Conservation (phyloP, 2,113 vertebrate species). For the Tychaedon coryphoeus region DNA sequence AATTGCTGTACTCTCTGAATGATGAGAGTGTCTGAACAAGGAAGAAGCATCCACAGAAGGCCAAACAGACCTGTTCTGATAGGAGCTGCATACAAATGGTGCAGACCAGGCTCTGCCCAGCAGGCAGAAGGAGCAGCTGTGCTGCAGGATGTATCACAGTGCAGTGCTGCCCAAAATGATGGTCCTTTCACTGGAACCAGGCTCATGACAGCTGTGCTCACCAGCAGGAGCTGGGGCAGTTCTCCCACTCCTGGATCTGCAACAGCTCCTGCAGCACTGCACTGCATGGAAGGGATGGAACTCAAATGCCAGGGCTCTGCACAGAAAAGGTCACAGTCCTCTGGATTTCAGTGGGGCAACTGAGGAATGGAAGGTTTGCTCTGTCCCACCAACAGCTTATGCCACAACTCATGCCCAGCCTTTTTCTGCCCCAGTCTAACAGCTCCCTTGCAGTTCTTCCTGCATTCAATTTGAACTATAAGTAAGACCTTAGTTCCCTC, state of each 20-base stretch:
- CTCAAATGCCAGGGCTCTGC: not conserved
- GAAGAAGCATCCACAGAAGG: not conserved
- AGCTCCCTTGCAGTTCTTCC: not conserved
- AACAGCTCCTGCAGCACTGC: not conserved
- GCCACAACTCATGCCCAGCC: not conserved
- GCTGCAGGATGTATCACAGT: not conserved
- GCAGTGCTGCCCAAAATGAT: not conserved
- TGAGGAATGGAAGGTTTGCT: not conserved
- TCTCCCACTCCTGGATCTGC: not conserved
- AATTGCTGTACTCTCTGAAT: not conserved
- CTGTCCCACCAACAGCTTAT: not conserved
- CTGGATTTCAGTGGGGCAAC: not conserved
- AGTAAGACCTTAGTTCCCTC: not conserved
- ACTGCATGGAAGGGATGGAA: not conserved
- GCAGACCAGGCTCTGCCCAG: not conserved
- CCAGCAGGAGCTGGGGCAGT: not conserved
- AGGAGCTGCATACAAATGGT: too few relatives aligned
- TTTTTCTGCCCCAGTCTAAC: not conserved
- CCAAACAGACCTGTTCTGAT: accelerated
- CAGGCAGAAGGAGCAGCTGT: not conserved
- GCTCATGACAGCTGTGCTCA: not conserved
- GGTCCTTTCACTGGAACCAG: not conserved
- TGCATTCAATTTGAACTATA: not conserved
- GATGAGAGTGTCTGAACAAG: not conserved
- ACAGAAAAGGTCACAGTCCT: not conserved